Evolutionary conservation across 2,113 vertebrate species (phyloP).

Genomic region (Holacanthus passer): DNA sequence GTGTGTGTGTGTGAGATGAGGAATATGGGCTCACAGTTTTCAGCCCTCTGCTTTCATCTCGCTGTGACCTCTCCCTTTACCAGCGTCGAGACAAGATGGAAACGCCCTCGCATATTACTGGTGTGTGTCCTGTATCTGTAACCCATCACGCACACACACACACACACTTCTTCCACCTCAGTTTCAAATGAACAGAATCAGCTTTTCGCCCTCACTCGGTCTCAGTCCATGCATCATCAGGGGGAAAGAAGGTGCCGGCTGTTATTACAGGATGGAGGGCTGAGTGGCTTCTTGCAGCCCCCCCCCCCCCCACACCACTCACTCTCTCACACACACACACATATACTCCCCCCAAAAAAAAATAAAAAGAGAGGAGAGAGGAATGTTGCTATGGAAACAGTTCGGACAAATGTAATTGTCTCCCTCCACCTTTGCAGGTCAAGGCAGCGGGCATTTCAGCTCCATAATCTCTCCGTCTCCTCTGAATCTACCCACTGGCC

Average conservation of each 20-base stretch:
- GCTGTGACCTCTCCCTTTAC: conserved; percentile 20
- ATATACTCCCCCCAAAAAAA: conserved; percentile 8
- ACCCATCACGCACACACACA: conserved; percentile 4
- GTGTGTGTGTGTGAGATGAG: conserved; percentile 21
- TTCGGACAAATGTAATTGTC: conserved; percentile 72
- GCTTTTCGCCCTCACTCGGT: conserved; percentile 3
- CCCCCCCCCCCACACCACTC: not conserved
- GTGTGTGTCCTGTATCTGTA: conserved; percentile 21
- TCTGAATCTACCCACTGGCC: conserved; percentile 17
- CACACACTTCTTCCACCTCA: not conserved
- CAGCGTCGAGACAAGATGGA: conserved; percentile 9
- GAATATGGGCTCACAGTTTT: conserved; percentile 29
- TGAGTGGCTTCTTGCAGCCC: conserved; percentile 10
- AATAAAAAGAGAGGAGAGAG: not conserved
- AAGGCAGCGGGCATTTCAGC: conserved; percentile 50
- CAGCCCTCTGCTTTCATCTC: conserved; percentile 49
- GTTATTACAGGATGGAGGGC: conserved; percentile 45
- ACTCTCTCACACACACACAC: too few species aligned
- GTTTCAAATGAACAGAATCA: conserved; percentile 34
- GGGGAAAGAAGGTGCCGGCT: conserved; percentile 25
- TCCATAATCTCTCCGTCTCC: conserved; percentile 50
- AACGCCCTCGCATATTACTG: not conserved
- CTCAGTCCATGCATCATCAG: conserved; percentile 34
- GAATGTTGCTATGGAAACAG: conserved; percentile 77
- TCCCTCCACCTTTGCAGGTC: conserved; percentile 72